phyloP scores from a whole-genome alignment of 2,797 vertebrate genomes.

The Falco peregrinus region DNA sequence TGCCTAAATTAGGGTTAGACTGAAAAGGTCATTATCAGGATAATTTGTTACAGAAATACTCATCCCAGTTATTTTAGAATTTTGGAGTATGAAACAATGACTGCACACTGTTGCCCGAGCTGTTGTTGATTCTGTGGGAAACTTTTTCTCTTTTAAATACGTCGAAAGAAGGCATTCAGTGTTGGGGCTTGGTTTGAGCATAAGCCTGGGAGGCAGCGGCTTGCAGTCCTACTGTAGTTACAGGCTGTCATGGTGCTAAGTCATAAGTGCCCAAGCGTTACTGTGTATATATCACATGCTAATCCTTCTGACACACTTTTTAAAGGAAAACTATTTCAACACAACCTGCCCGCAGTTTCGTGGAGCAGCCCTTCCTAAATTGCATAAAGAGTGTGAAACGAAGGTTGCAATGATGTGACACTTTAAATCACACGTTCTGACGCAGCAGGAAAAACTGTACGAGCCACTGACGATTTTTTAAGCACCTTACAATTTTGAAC shows the following conservation, averaged over 20 bases:
- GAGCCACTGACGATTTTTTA: neutral
- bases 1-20: neutral
- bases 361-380: neutral
- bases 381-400: neutral
- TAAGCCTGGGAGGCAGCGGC: neutral
- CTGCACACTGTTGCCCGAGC: neutral
- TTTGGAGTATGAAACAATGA: neutral
- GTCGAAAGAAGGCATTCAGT: rapidly evolving
- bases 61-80: neutral
- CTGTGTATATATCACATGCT: rapidly evolving
- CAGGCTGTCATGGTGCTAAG: neutral
- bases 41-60: neutral
- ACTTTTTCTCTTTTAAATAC: neutral
- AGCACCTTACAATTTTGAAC: neutral
- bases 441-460: neutral
- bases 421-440: neutral
- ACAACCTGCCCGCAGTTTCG: neutral
- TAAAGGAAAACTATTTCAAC: neutral
- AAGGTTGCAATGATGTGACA: neutral
- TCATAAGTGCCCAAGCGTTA: neutral
- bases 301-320: neutral
- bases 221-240: no score
- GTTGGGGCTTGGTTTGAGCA: rapidly evolving
- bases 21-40: neutral
- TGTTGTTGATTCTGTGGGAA: neutral